phyloP scores from a whole-genome alignment of 1,140 invertebrate genomes.

The Coelopa frigida region DNA sequence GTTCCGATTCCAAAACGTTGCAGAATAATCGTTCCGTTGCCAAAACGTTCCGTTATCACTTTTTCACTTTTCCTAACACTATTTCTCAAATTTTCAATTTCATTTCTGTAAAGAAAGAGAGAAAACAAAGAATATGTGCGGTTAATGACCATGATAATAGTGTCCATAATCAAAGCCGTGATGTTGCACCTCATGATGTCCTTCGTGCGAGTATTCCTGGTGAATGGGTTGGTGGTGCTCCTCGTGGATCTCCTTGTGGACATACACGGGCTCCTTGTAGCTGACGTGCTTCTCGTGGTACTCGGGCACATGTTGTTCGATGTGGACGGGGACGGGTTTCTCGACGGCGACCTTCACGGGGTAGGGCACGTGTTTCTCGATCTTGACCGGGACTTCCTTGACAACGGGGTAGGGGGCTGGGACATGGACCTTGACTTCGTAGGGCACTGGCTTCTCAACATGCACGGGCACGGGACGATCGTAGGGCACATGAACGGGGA shows the following conservation, averaged over 20 bases:
- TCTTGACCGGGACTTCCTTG: conserved; percentile 48
- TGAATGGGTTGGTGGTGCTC: too few relatives aligned
- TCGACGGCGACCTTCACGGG: conserved; percentile 51
- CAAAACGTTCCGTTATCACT: too few relatives aligned
- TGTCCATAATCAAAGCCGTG: not conserved
- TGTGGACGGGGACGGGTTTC: conserved; percentile 43
- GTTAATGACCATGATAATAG: not conserved
- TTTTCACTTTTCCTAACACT: too few relatives aligned
- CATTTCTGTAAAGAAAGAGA: too few relatives aligned
- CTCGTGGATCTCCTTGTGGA: not conserved
- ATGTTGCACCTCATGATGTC: not conserved
- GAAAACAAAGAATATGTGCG: too few relatives aligned
- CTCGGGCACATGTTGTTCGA: conserved; percentile 15
- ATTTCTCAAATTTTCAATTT: too few relatives aligned
- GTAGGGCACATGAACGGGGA: conserved; percentile 49
- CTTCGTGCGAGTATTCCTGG: not conserved
- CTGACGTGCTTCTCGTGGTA: conserved; percentile 34
- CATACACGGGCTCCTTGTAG: conserved; percentile 41
- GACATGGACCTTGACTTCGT: conserved; percentile 51
- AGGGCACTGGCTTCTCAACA: conserved; percentile 52
- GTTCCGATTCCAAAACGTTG: too few relatives aligned
- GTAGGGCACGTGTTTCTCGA: conserved; percentile 53
- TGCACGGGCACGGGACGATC: conserved; percentile 56
- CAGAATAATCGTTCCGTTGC: too few relatives aligned
- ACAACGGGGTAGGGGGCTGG: conserved; percentile 48